Conservation (phyloP, 1,140 invertebrate species). For the Brachionus rotundiformis region DNA sequence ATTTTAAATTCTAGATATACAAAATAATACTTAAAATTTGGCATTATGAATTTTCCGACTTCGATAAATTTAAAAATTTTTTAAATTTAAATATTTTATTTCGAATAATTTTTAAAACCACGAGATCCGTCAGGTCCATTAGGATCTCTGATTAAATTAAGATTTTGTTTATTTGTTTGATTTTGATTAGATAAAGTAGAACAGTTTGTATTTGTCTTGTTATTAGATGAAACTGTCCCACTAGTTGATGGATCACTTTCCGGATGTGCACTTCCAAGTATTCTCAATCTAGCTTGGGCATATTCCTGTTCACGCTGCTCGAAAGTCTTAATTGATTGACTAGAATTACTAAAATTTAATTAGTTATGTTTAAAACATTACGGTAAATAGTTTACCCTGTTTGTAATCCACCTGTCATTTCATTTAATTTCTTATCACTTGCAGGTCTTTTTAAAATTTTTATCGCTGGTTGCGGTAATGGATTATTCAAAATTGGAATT, state of each 20-base stretch:
- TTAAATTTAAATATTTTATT: constrained; percentile 5
- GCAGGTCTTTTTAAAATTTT: constrained; percentile 46
- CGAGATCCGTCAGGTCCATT: background rate
- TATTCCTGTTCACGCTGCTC: constrained; percentile 52
- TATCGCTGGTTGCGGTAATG: constrained; percentile 19
- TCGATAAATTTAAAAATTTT: background rate
- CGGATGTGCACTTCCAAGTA: constrained; percentile 38
- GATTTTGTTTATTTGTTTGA: constrained; percentile 33
- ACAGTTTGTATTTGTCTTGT: background rate
- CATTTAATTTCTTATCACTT: constrained; percentile 32
- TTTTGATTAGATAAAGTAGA: background rate
- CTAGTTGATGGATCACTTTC: constrained; percentile 11
- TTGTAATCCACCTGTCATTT: background rate
- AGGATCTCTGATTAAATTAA: constrained; percentile 33
- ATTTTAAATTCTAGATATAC: no score
- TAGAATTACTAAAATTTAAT: background rate
- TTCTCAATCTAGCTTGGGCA: constrained; percentile 42
- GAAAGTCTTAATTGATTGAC: constrained; percentile 37
- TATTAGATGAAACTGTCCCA: background rate
- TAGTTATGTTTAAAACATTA: background rate
- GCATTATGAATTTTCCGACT: no score
- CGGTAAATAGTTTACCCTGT: background rate
- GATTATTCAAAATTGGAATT: constrained; percentile 13
- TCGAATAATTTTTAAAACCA: constrained; percentile 17
- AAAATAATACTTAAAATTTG: no score